Base-by-base conservation (phyloP, 2,113 vertebrate species). In the Atlantisia rogersi region DNA sequence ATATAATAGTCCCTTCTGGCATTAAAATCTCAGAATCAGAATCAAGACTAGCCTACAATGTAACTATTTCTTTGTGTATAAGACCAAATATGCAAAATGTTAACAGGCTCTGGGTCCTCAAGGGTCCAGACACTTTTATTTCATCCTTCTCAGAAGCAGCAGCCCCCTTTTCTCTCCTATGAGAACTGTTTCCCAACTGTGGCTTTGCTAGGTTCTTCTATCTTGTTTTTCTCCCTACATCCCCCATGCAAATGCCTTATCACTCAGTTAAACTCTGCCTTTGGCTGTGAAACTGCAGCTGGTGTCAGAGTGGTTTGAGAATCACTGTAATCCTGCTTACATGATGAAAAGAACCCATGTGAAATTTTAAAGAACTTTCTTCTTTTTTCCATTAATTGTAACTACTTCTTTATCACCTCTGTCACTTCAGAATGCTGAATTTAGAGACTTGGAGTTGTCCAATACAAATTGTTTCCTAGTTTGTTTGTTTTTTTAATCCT, bases 321-420 rank as follows among this genome's bases (percentile, higher is more conserved):
- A 20, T 3, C 13, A 15, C 13, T 20, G 8, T 44, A 16, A 19
- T 35, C 15, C 32, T 83, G 6, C 14, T 18, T 37, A 15, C 2
- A 0, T 2, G 7, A 32, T 55, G 19, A 50, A n/a, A n/a, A 83
- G 25, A 11, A 32, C 16, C 12, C 5, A 44, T 2, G 6, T 1
- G 7, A 89, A 64, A 53, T 16, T 55, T 37, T 16, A 24, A 90
- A 60, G 22, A 56, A 46, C 15, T 71, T 50, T 56, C 10, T 53
- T 71, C 10, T 73, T 29, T 60, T 76, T 71, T 50, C 19, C 52
- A 1, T 32, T 53, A 40, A 37, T 12, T 83, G 4, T 69, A 62
- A 42, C 3, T 17, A 37, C 15, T 78, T 48, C 22, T 65, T 68
- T 28, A 39, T 53, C 21, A 31, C 5, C 11, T 32, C 25, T 3